phyloP scores from a whole-genome alignment of 2,888 invertebrate species.

The Cordylochernes scorpioides region DNA sequence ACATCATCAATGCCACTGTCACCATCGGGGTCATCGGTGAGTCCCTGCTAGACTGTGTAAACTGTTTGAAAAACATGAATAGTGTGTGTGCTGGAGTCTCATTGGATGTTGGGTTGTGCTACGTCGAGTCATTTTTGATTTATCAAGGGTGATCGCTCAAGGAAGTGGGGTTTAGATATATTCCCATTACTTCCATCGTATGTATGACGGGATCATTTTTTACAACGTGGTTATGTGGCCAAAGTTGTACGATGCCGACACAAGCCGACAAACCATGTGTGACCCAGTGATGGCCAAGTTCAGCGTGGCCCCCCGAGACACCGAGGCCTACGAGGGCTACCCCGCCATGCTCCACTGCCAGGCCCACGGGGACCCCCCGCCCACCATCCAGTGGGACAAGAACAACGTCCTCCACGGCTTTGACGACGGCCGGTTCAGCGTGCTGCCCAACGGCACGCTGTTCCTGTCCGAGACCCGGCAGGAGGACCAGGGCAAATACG shows the following conservation, averaged over 20 bases:
- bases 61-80: not conserved
- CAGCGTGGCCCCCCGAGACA: slow-evolving; percentile 41
- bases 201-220: too few relatives aligned
- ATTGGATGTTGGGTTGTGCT: too few relatives aligned
- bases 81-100: too few relatives aligned
- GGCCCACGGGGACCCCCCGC: slow-evolving; percentile 62
- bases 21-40: slow-evolving; percentile 52
- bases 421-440: slow-evolving; percentile 27
- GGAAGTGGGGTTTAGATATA: too few relatives aligned
- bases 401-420: slow-evolving; percentile 43
- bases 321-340: slow-evolving; percentile 44
- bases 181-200: too few relatives aligned
- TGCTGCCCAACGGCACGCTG: slow-evolving; percentile 51
- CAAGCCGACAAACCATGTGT: too few relatives aligned
- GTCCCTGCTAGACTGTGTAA: slow-evolving; percentile 23
- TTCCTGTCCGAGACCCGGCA: slow-evolving; percentile 42
- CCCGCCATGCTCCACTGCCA: slow-evolving; percentile 49
- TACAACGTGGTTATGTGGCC: too few relatives aligned
- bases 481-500: slow-evolving; percentile 52
- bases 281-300: slow-evolving; percentile 50
- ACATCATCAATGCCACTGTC: slow-evolving; percentile 52
- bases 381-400: slow-evolving; percentile 74
- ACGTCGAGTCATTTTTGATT: too few relatives aligned
- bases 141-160: too few relatives aligned
- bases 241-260: too few relatives aligned